Base-by-base conservation (phyloP, 1,140 invertebrate genomes). In the Phocides pigmalion region DNA sequence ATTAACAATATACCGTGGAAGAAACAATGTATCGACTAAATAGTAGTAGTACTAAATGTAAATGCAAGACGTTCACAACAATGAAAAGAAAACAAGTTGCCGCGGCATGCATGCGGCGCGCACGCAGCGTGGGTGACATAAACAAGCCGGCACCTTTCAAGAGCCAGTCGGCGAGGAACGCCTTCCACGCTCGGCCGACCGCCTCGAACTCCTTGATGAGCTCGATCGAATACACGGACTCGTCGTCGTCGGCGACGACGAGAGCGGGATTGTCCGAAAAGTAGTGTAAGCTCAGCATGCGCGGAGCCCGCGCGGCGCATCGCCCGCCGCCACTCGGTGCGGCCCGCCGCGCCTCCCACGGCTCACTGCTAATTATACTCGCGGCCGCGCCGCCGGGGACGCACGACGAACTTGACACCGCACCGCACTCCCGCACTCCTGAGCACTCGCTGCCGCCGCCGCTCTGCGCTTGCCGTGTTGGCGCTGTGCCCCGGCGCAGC, bases 201-300 rank as follows among this genome's bases (percentile, higher is more conserved):
- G 94, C 92, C 70, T 96, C 96, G 87, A 97, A 97, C 84, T 97
- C 96, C 91, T 96, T 96, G 89, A 97, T 97, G 76, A 96, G 94
- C 82, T 96, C 95, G 76, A 95, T 92, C 19, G 95, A 94, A 89
- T 97, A 96, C 71, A 95, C 94, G 70, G 82, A 81, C 61, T 93
- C 93, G 53, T 94, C 93, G 81, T 94, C 94, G 69, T 84, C 82
- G 79, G 74, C 84, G 78, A 75, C 92, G 91, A 92, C 90, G 83
- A 95, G 87, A 82, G 93, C 92, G 79, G 94, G 93, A 91, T 94
- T 92, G 90, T 96, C 95, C 63, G 96, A 96, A 83, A 95, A 97
- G 91, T 95, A 96, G 82, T 96, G 95, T 87, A 97, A 88, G 82
- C 95, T 94, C 92, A 97, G 93, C 95, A 96, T 96, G 84, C 87